A percentile compares a stretch with the other conserved stretches of the same genome.
Conservation (phyloP, 1,140 invertebrate species). For the Tetragnatha versicolor region DNA sequence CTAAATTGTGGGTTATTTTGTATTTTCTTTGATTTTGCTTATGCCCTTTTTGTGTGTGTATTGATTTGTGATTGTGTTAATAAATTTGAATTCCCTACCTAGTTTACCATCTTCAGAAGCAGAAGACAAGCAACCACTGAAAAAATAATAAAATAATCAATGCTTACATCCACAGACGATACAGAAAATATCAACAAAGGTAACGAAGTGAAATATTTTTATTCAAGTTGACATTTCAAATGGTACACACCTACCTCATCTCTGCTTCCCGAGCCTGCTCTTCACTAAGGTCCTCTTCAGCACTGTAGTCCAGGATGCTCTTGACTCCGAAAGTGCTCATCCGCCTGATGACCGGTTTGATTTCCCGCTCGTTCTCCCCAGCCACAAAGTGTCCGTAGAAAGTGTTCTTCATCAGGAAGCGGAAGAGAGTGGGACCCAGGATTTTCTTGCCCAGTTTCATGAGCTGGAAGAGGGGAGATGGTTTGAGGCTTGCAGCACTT, state of each 20-base stretch:
- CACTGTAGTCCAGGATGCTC: slow-evolving; percentile 97
- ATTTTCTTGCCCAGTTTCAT: slow-evolving; percentile 82
- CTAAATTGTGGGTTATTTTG: no score
- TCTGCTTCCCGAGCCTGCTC: slow-evolving; percentile 88
- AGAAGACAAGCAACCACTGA: slow-evolving; percentile 47
- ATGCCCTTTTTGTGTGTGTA: no score
- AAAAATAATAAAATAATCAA: no score
- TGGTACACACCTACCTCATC: slow-evolving; percentile 78
- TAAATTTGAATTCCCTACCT: no score
- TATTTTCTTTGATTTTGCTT: no score
- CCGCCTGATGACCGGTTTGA: slow-evolving; percentile 76
- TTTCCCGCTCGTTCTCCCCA: slow-evolving; percentile 87
- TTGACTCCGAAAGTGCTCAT: slow-evolving; percentile 95
- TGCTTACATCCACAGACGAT: no score
- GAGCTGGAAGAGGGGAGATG: slow-evolving; percentile 76
- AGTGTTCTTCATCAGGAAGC: slow-evolving; percentile 86
- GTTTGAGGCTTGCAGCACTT: no score
- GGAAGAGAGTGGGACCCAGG: slow-evolving; percentile 87
- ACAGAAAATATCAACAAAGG: no score
- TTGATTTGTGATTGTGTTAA: no score
- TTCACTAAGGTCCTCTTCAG: slow-evolving; percentile 94
- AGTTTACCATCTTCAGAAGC: slow-evolving; percentile 52
- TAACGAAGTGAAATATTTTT: no score
- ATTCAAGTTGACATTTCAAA: no score
- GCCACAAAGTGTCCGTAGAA: slow-evolving; percentile 99